Evolutionary conservation across 2,797 vertebrate species (phyloP), one percentile per base, ranked within the genome.

Genomic region (Enteromius mattozi): DNA sequence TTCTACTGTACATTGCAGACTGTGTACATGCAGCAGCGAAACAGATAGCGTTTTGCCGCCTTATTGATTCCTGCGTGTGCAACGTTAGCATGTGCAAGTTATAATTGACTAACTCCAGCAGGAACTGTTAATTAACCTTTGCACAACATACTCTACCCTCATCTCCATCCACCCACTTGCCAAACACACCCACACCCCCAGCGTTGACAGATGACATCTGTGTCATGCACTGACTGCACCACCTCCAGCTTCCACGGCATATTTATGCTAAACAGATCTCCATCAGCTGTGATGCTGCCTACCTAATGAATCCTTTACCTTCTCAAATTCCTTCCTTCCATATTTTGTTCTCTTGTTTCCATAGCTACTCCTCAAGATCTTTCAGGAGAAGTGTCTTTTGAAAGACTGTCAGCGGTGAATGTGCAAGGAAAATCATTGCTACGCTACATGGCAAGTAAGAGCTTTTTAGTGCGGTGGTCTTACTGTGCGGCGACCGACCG

Each of bases 121-220:
- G 59, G 40, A 78, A 83, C 61, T 16, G 51, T 82, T 84, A 78
- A 86, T 88, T 89, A 88, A 87, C 80, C 77, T 70, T 71, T 78
- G 35, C 33, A 37, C 27, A 70, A 69, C 79, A 78, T 54, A 66
- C 30, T 6, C 51, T 72, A 35, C 30, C 14, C 30, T 54, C 68
- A 21, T 45, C 27, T 69, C 63, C 49, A 78, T 84, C 49, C 75
- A 40, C 75, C 51, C 63, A 70, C 82, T 24, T 70, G 37, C 37
- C 54, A 40, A 59, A 61, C 40, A 24, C 81, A 33, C 56, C 51
- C 51, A 27, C 51, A 79, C 19, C 54, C 54, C 76, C 66, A 61
- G 14, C 54, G 8, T 14, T 70, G 66, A 71, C 27, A 2, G 40
- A 72, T 72, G 21, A 37, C 76, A 63, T 71, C 66, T 63, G 65